Evolutionary conservation across 2,888 invertebrate species (phyloP).

Genomic region (Stegana nigrithorax): DNA sequence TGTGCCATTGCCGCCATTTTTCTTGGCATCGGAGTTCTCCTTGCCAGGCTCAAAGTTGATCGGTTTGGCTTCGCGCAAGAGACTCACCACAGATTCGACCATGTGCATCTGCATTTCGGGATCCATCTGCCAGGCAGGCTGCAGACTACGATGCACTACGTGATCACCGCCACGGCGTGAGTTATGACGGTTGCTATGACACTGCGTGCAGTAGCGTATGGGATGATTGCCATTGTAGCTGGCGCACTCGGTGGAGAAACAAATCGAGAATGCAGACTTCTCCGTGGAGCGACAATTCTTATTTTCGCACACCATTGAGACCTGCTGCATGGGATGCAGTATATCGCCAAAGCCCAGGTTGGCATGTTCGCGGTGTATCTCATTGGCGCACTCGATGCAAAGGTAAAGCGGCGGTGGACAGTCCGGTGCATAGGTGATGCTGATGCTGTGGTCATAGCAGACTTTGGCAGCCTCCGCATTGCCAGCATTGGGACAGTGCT

Average conservation of each 20-base stretch:
- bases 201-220: conserved; percentile 91
- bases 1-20: conserved; percentile 65
- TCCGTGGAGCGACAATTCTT: conserved; percentile 95
- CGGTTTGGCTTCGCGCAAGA: conserved; percentile 93
- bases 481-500: conserved; percentile 89
- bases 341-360: conserved; percentile 88
- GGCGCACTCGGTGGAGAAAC: conserved; percentile 97
- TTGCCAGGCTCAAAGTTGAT: conserved; percentile 76
- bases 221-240: conserved; percentile 97
- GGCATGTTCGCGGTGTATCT: conserved; percentile 88
- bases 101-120: conserved; percentile 92
- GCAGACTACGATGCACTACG: conserved; percentile 88
- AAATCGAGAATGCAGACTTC: conserved; percentile 93
- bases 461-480: conserved; percentile 91
- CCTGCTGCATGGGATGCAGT: conserved; percentile 92
- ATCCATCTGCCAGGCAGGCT: conserved; percentile 90
- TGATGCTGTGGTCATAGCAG: conserved; percentile 92
- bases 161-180: conserved; percentile 89
- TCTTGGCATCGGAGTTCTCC: conserved; percentile 68
- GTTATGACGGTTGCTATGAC: conserved; percentile 90
- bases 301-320: conserved; percentile 95
- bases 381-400: conserved; percentile 95
- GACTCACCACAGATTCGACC: conserved; percentile 91
- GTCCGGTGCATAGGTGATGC: conserved; percentile 86
- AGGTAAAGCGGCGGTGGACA: conserved; percentile 94